Base-by-base conservation (phyloP, 2,797 vertebrate genomes). In the Tamandua tetradactyla region DNA sequence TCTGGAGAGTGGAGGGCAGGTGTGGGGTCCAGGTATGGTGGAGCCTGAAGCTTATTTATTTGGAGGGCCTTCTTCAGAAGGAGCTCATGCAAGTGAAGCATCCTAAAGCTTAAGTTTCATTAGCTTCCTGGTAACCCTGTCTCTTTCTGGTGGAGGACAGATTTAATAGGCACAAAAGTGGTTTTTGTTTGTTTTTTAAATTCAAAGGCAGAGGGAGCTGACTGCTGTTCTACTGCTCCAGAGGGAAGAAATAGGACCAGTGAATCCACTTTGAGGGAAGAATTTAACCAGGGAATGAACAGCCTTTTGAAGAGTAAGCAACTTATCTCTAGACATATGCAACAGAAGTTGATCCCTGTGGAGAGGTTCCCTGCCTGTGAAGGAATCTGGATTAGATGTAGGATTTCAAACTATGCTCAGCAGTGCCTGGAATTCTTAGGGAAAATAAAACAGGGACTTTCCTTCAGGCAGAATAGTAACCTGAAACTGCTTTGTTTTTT, bases 131-230 rank as follows among this genome's bases (percentile, higher is more conserved):
- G n/a, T 14, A 44, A 40, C 68, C 27, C 6, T 20, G 22, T 9
- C 42, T 83, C 11, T 94, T 37, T 83, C 7, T 94, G 69, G n/a
- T 89, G 35, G 37, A 69, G 42, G 52, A 74, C 49, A 75, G 42
- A 69, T 59, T 90, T 80, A 87, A 87, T 52, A 74, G 89, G 25
- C 40, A 49, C 74, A 59, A 5, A 15, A 30, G 49, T 59, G 13
- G 13, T 23, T 57, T 18, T 68, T 18, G 15, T 18, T 79, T 47
- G n/a, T 74, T 59, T 49, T 44, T 30, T 32, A 71, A 80, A 75
- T 83, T 44, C 62, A 78, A 59, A 89, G 44, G 59, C 44, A 75
- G 37, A 79, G 8, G 5, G 68, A 69, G 25, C 64, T 62, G 75
- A 52, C 7, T 83, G 32, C 85, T 44, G 88, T 42, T 71, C 68